These are phyloP conservation scores for Leptodactylus fuscus DNA, from an alignment of 2,113 vertebrate species.

Conservation along the genomic window DNA sequence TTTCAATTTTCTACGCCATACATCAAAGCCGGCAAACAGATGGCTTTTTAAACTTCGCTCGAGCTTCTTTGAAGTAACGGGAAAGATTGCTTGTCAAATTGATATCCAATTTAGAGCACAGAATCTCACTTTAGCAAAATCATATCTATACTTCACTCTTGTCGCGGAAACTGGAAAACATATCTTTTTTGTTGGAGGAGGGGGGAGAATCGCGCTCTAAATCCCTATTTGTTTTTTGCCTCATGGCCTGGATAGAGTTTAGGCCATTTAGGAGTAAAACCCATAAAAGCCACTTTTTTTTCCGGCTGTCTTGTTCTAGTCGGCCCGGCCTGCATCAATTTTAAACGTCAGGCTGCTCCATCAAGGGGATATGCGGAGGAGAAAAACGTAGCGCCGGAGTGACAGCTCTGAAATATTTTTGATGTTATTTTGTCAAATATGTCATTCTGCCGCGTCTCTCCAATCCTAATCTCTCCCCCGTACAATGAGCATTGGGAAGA, in stretches of 20 bases:
- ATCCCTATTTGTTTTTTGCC: constrained; percentile 40
- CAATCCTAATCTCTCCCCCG: constrained; percentile 26
- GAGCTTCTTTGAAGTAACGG: constrained; percentile 59
- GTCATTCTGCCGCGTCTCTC: constrained; percentile 16
- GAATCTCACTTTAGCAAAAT: constrained; percentile 58
- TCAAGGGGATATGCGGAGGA: constrained; percentile 8
- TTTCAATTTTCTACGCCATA: constrained; percentile 57
- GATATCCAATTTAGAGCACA: constrained; percentile 56
- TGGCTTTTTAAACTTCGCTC: constrained; percentile 56
- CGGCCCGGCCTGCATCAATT: constrained; percentile 28
- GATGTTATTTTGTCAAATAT: constrained; percentile 56
- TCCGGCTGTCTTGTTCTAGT: neutral
- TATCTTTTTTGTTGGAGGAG: neutral
- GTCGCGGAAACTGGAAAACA: constrained; percentile 34
- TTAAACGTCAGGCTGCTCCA: constrained; percentile 42
- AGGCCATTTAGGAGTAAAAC: constrained; percentile 45
- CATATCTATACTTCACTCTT: constrained; percentile 55
- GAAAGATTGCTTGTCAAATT: constrained; percentile 60
- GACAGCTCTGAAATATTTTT: constrained; percentile 52
- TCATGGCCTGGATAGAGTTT: constrained; percentile 38
- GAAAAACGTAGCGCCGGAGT: neutral
- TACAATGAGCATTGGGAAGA: constrained; percentile 9
- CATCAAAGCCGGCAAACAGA: constrained; percentile 58
- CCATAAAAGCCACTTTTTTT: constrained; percentile 36
- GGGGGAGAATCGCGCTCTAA: constrained; percentile 2